Evolutionary conservation across 1,140 invertebrate species (phyloP), one percentile per base, ranked within the genome.

Genomic region (Penaeus chinensis): DNA sequence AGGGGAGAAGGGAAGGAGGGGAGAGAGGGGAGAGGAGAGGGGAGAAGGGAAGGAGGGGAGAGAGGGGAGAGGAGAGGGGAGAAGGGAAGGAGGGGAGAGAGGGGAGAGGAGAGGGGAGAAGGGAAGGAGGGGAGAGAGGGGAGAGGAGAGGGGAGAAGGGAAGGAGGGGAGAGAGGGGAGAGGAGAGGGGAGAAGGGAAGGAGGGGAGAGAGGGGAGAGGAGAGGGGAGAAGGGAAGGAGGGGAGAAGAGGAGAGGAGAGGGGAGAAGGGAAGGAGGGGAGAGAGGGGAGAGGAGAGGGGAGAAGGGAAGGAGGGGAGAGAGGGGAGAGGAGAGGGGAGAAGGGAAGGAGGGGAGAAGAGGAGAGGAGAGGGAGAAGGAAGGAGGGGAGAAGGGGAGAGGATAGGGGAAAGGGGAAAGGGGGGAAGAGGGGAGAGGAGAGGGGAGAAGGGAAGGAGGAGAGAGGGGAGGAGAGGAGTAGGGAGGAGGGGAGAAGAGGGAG

Each of bases 81-180:
- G 32, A 32, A 32, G 24, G n/a, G 63, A 65, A n/a, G 32, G 32
- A 32, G 32, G 32, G n/a, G 63, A 65, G 63, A 65, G 54, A n/a
- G n/a, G 63, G n/a, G 63, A 65, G 63, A 65, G 63, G n/a, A n/a
- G n/a, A n/a, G n/a, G 63, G 63, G n/a, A n/a, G n/a, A n/a, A 65
- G 63, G n/a, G 63, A 65, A n/a, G n/a, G 63, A n/a, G n/a, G 63
- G n/a, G 63, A n/a, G 82, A 65, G 63, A 65, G 63, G n/a, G 63
- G n/a, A n/a, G n/a, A n/a, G n/a, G 63, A 65, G 63, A 65, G 63
- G 63, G n/a, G 63, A 65, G 63, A 65, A n/a, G n/a, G 63, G n/a
- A n/a, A 65, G 63, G n/a, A n/a, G n/a, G 63, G n/a, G 63, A 65
- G 63, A 65, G 63, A 65, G 63, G n/a, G 63, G n/a, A n/a, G 63